These are phyloP conservation scores for Torymus auratus DNA, from an alignment of 2,888 invertebrate genomes.

Conservation along the genomic window DNA sequence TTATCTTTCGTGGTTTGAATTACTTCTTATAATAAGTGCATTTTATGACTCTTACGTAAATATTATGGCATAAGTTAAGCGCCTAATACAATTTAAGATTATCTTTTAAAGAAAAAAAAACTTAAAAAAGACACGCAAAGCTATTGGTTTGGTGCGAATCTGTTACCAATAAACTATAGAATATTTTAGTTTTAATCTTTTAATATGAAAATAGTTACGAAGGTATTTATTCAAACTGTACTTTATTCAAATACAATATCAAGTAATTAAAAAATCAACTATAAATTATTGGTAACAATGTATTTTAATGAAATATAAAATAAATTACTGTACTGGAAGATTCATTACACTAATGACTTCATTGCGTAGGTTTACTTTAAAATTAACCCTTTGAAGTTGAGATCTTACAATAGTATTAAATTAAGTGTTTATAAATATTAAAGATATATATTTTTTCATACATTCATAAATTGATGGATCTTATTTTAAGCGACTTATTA, in stretches of 20 bases:
- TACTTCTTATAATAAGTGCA: constrained; percentile 44
- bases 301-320: constrained; percentile 5
- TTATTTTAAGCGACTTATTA: not conserved
- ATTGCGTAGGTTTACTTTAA: constrained; percentile 20
- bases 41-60: constrained; percentile 12
- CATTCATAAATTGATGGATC: not conserved
- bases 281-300: constrained; percentile 11
- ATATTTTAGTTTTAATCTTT: too few relatives aligned
- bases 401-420: not conserved
- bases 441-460: not conserved
- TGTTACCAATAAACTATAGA: not conserved
- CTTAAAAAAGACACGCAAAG: constrained; percentile 1
- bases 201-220: too few relatives aligned
- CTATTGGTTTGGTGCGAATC: constrained; percentile 23
- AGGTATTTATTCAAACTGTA: not conserved
- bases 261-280: constrained; percentile 26
- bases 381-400: constrained; percentile 40
- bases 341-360: constrained; percentile 15
- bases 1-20: constrained; percentile 53
- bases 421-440: not conserved
- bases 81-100: not conserved
- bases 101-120: constrained; percentile 1
- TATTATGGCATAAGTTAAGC: constrained; percentile 2
- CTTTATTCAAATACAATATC: not conserved
- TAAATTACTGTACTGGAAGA: constrained; percentile 4